A percentile compares a stretch with the other conserved stretches of the same genome.
These are phyloP conservation scores for Scortum barcoo DNA, from an alignment of 2,113 vertebrate species.

Conservation along the genomic window DNA sequence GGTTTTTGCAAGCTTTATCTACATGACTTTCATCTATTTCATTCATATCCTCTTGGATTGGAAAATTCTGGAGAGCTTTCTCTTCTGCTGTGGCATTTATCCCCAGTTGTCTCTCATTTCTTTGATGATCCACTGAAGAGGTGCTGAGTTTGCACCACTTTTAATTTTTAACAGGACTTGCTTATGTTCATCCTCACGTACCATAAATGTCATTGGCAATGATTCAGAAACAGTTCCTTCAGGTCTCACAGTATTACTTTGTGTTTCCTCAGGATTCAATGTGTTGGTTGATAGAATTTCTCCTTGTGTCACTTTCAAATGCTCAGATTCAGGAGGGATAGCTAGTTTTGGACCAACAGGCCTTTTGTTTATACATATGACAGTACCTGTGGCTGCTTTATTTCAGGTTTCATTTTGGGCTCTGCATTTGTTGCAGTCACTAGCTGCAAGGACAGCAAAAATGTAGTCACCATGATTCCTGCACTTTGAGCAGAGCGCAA, in stretches of 20 bases:
- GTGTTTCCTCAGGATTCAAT: slow-evolving; percentile 64
- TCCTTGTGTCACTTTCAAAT: slow-evolving; percentile 76
- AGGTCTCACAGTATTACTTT: slow-evolving; percentile 37
- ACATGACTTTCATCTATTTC: too few relatives aligned
- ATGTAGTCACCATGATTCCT: not conserved
- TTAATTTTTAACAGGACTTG: slow-evolving; percentile 21
- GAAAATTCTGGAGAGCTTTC: too few relatives aligned
- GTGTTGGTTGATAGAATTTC: slow-evolving; percentile 80
- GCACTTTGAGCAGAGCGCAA: not conserved
- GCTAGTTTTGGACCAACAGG: slow-evolving; percentile 74
- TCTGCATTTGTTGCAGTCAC: too few relatives aligned
- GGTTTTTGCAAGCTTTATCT: too few relatives aligned
- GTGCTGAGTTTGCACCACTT: not conserved
- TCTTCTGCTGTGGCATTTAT: too few relatives aligned
- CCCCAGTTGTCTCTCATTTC: not conserved
- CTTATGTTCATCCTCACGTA: slow-evolving; percentile 25
- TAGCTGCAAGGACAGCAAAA: not conserved
- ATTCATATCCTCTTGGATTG: too few relatives aligned
- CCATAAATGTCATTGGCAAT: slow-evolving; percentile 36
- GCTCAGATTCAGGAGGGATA: slow-evolving; percentile 82
- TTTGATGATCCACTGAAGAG: slow-evolving; percentile 14
- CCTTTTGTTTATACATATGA: slow-evolving; percentile 59
- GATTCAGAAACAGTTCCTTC: slow-evolving; percentile 39
- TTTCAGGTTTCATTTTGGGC: too few relatives aligned
- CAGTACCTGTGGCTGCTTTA: too few relatives aligned